phyloP scores from a whole-genome alignment of 2,888 invertebrate species.

The Romanomermis culicivorax region DNA sequence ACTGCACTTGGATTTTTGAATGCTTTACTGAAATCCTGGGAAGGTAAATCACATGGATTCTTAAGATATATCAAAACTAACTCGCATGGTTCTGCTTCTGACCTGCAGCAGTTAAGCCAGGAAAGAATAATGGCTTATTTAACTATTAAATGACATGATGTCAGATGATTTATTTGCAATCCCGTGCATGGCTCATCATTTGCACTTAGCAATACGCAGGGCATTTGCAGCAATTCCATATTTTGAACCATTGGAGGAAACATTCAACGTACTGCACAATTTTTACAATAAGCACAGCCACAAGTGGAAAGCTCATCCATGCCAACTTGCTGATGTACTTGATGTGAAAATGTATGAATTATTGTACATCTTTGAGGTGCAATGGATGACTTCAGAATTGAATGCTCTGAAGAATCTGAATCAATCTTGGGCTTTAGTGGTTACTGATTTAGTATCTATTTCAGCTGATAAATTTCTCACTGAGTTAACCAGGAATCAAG shows the following conservation, averaged over 20 bases:
- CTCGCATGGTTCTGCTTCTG: neutral
- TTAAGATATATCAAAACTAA: neutral
- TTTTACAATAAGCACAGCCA: neutral
- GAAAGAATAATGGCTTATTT: neutral
- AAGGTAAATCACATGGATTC: neutral
- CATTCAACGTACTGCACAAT: neutral
- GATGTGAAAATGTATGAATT: neutral
- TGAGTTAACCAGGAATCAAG: neutral
- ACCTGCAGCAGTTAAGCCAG: neutral
- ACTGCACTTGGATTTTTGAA: neutral
- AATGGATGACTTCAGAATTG: neutral
- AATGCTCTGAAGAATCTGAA: neutral
- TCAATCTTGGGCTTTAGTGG: neutral
- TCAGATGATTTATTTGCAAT: neutral
- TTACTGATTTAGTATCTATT: neutral
- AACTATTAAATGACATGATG: neutral
- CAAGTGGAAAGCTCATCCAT: neutral
- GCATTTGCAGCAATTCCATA: neutral
- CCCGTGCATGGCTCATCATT: neutral
- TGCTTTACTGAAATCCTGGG: neutral
- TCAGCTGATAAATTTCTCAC: neutral
- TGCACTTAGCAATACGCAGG: neutral
- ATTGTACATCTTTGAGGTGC: conserved; percentile 1
- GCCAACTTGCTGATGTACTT: neutral
- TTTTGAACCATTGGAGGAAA: neutral